Evolutionary conservation across 35 echinoderm and acorn worm genomes (phyloP).

Genomic region (Stichopus chloronotus): DNA sequence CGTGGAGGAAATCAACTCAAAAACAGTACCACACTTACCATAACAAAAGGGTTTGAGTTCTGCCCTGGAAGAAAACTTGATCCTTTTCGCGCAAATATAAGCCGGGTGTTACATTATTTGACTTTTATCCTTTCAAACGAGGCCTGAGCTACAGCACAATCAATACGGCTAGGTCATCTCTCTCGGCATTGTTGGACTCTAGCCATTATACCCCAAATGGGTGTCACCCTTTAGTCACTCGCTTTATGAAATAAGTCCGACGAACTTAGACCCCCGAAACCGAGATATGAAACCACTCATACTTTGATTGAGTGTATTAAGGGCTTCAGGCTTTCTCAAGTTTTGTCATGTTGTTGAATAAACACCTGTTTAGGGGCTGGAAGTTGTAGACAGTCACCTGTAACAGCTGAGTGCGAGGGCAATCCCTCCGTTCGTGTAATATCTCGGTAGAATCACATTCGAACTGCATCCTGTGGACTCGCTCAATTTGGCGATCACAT

Average conservation of each 20-base stretch:
- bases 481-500: too few species aligned
- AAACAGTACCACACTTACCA: constrained; percentile 66
- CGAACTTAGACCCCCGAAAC: constrained; percentile 15
- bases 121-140: constrained; percentile 16
- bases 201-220: neutral
- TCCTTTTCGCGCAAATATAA: constrained; percentile 31
- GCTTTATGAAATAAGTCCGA: constrained; percentile 3
- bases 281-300: neutral
- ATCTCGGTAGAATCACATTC: too few species aligned
- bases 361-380: too few species aligned
- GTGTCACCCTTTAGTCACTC: constrained; percentile 40
- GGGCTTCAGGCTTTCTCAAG: neutral
- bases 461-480: too few species aligned
- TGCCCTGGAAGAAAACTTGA: constrained; percentile 36
- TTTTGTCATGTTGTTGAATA: too few species aligned
- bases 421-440: too few species aligned
- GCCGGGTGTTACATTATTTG: constrained; percentile 32
- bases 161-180: constrained; percentile 59
- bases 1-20: constrained; percentile 61
- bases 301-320: neutral
- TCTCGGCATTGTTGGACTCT: constrained; percentile 53
- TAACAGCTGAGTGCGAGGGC: too few species aligned
- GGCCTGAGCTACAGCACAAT: constrained; percentile 48
- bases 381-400: too few species aligned
- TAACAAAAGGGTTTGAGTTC: constrained; percentile 59